A percentile compares a stretch with the other conserved stretches of the same genome.
phyloP scores from a whole-genome alignment of 2,888 invertebrate genomes.

The Drosophila algonquin region DNA sequence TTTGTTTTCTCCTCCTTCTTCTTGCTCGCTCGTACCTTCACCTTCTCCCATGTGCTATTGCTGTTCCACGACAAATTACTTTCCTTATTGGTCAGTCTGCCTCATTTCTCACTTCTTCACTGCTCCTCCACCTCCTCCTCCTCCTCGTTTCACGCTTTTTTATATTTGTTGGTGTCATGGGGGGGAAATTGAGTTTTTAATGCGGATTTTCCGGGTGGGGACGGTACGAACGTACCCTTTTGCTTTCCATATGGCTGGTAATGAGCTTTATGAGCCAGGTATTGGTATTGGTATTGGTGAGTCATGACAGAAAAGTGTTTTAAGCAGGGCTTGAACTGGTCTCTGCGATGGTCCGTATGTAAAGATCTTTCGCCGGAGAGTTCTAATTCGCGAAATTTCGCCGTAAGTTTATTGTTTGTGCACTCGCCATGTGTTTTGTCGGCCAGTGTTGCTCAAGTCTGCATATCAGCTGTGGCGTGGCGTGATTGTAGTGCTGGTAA shows the following conservation, averaged over 20 bases:
- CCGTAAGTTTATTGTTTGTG: not conserved
- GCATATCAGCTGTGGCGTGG: not conserved
- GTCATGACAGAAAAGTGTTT: slow-evolving; percentile 39
- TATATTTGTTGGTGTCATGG: slow-evolving; percentile 59
- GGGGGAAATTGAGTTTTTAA: slow-evolving; percentile 71
- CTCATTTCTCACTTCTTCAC: not conserved
- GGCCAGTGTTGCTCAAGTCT: not conserved
- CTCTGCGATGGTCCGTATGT: not conserved
- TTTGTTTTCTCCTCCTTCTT: slow-evolving; percentile 31
- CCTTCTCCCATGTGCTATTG: slow-evolving; percentile 11
- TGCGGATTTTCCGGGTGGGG: slow-evolving; percentile 70
- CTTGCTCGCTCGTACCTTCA: slow-evolving; percentile 1
- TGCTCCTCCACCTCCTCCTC: not conserved
- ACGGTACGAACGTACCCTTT: slow-evolving; percentile 34
- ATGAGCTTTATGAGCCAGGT: slow-evolving; percentile 56
- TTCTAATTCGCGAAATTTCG: not conserved
- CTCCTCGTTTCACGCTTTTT: slow-evolving; percentile 3
- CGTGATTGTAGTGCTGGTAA: not conserved
- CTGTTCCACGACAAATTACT: slow-evolving; percentile 62
- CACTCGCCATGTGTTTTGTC: not conserved
- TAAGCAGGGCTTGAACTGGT: slow-evolving; percentile 42
- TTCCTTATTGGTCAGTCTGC: slow-evolving; percentile 60
- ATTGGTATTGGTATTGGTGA: not conserved
- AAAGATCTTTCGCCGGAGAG: not conserved
- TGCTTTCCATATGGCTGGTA: slow-evolving; percentile 50